Evolutionary conservation across 2,888 invertebrate genomes (phyloP), one percentile per base, ranked within the genome.

Genomic region (Caenorhabditis doughertyi): DNA sequence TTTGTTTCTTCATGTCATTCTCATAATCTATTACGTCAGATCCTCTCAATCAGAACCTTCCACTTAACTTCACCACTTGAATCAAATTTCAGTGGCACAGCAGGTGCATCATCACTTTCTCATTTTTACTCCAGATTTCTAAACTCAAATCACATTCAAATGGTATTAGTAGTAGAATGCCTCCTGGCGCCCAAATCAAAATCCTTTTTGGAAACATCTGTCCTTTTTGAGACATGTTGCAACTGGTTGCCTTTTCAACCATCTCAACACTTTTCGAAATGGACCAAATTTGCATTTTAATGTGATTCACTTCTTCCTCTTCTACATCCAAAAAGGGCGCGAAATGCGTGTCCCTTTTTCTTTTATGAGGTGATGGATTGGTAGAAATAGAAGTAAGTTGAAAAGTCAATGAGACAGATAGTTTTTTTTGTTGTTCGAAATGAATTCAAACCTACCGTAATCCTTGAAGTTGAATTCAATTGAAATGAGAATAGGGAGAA

Each of bases 271-370:
- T 60, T 47, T 76, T 53, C 53, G 68, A 68, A 44, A n/a, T n/a
- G 25, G 65, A 29, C 44, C 27, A 44, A 79, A 79, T 79, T 79
- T 79, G 79, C 79, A 79, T 79, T 79, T 79, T 79, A 79, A 79
- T 79, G 79, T 47, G 55, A 76, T 76, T 76, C 74, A 73, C 29
- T 53, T 27, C 27, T 53, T 2, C n/a, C n/a, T n/a, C n/a, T n/a
- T n/a, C n/a, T n/a, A n/a, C n/a, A n/a, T n/a, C n/a, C n/a, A n/a
- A n/a, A n/a, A n/a, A n/a, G 56, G 77, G 68, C 77, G 68, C 77
- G 77, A 77, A 77, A 77, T 62, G 77, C 62, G 58, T 74, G 65
- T 62, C 35, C 21, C 56, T 23, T 55, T 13, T 51, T 53, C 21
- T 62, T 76, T 76, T 77, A 62, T 77, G 77, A 68, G 77, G 68